Evolutionary conservation across 2,888 invertebrate genomes (phyloP), one percentile per base, ranked within the genome.

Genomic region (Amblyjoppa proteus): DNA sequence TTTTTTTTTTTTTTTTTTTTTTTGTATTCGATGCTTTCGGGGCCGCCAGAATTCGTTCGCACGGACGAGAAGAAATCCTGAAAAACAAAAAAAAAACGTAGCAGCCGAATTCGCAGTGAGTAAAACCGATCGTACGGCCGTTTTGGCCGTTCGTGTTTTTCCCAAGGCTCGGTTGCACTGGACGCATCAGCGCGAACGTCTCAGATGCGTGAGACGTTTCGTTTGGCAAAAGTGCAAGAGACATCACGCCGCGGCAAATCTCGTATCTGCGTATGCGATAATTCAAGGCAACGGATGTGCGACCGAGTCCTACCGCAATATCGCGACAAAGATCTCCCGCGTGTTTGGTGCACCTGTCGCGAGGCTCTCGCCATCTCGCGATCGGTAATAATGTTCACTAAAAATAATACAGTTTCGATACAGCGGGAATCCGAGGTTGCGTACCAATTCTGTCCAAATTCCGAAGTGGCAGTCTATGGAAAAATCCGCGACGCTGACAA

Each of bases 211-310:
- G 71, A 81, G 25, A 25, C 58, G 11, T 78, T 66, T 83, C 85
- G 9, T 76, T 88, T 90, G 90, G 90, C 90, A 90, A 85, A 53
- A 81, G 69, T 77, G 76, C 90, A 88, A 88, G n/a, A 45, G n/a
- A 45, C 28, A 58, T 58, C 25, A 25, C 25, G 56, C 16, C 68
- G 75, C 76, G 74, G 81, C 16, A 68, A 81, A 78, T 66, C 49
- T 51, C 70, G 70, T 74, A 79, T 73, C 53, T 70, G 51, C 56
- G 75, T 82, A 68, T 61, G 64, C 70, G 80, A 85, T 82, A 68
- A 75, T 79, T 82, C 82, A 82, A 85, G 74, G 82, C 68, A 76
- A 83, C 70, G 61, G 70, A 20, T 51, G 9, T 31, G 25, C 45
- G 20, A 68, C 66, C 34, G 51, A 51, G 66, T n/a, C 51, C 76